Evolutionary conservation across 2,113 vertebrate species (phyloP), one percentile per base, ranked within the genome.

Genomic region (Colius striatus): DNA sequence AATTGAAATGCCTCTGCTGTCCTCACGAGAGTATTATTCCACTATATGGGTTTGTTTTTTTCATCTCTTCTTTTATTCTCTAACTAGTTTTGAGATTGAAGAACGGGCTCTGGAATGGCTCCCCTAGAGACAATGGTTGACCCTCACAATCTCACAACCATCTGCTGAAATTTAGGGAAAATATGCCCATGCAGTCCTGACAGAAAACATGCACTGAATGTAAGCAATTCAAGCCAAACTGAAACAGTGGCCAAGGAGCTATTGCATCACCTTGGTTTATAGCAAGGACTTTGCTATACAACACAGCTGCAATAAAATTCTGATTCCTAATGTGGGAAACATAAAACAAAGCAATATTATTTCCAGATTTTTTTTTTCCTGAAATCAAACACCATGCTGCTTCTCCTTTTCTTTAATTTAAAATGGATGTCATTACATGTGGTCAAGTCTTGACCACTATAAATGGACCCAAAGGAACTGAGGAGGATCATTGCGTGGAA

Each of bases 141-240:
- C 95, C 81, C 72, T 83, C 38, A 43, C 67, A 92, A 77, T 78
- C 63, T 94, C 80, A 94, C 55, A 96, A 78, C 75, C 76, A 89
- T 78, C 75, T 91, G 89, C 55, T 80, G 38, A 93, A 91, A 76
- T 79, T 73, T 90, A 74, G 50, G 26, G 23, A 80, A 94, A 94
- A 91, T 45, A 86, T 30, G 19, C 23, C 68, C 29, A 51, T 57
- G 55, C 26, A 47, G 23, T 51, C 61, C 48, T 43, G 18, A 16
- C 14, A 90, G 43, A 73, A 76, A 60, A 3, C 2, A 2, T 32
- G 84, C 43, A 30, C 14, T 71, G 54, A 79, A 73, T 36, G 67
- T 25, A 87, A 92, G 53, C 36, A 51, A 78, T 74, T 78, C 34
- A 83, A 90, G 71, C 29, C 34, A 65, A 93, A 77, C 25, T 36